A percentile compares a stretch with the other conserved stretches of the same genome.
Evolutionary conservation across 2,113 vertebrate species (phyloP).

Genomic region (Larimichthys polyactis): DNA sequence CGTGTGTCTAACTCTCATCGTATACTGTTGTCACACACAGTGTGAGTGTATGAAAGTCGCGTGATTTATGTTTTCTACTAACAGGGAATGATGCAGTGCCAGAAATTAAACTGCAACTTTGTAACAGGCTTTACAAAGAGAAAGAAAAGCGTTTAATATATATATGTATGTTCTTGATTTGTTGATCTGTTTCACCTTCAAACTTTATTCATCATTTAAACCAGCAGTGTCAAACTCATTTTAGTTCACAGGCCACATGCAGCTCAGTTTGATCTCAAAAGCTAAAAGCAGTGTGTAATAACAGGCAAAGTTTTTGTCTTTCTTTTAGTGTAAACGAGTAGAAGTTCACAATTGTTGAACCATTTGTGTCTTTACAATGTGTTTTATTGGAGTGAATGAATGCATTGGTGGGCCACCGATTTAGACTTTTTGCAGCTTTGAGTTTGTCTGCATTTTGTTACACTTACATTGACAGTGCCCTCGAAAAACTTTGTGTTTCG

Average conservation of each 20-base stretch:
- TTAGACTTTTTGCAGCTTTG: not conserved
- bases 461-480: not conserved
- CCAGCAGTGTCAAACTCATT: no score
- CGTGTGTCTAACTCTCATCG: not conserved
- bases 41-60: no score
- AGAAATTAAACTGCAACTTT: not conserved
- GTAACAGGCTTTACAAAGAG: not conserved
- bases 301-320: no score
- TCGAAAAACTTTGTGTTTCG: not conserved
- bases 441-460: not conserved
- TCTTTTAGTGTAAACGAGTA: no score
- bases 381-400: no score
- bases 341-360: no score
- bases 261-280: no score
- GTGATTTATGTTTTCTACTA: not conserved
- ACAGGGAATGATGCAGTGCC: slow-evolving; percentile 3
- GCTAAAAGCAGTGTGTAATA: no score
- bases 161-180: not conserved
- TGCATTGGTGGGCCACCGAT: no score
- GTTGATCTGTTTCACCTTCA: not conserved
- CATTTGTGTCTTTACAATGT: no score
- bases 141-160: not conserved
- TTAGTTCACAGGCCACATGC: no score
- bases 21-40: not conserved
- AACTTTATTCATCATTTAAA: not conserved